phyloP scores from a whole-genome alignment of 2,888 invertebrate genomes.

The Notodonta dromedarius region DNA sequence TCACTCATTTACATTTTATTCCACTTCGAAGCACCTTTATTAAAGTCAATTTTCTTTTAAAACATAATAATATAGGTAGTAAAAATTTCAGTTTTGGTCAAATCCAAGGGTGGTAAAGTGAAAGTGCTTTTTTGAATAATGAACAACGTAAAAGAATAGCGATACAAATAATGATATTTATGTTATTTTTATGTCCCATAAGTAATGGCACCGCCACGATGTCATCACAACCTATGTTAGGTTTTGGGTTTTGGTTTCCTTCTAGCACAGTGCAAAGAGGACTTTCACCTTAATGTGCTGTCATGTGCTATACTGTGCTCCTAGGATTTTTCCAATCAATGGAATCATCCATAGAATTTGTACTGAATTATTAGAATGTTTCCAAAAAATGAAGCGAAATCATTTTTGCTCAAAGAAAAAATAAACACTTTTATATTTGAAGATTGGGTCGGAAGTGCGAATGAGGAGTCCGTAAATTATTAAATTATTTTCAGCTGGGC shows the following conservation, averaged over 20 bases:
- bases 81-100: neutral
- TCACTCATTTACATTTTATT: conserved; percentile 38
- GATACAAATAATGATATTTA: too few species aligned
- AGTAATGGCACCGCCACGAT: too few species aligned
- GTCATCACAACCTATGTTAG: too few species aligned
- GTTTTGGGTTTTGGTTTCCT: too few species aligned
- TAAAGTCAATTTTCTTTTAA: conserved; percentile 18
- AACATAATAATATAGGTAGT: conserved; percentile 6
- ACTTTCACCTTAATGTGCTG: too few species aligned
- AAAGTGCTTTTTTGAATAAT: too few species aligned
- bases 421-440: neutral
- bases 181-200: too few species aligned
- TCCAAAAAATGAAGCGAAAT: neutral
- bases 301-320: too few species aligned
- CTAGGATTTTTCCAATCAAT: neutral
- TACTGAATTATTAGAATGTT: neutral
- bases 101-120: too few species aligned
- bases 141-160: too few species aligned
- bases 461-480: conserved; percentile 28
- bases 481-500: conserved; percentile 29
- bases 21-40: conserved; percentile 24
- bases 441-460: conserved; percentile 6
- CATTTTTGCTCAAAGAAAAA: neutral
- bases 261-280: too few species aligned
- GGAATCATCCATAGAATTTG: neutral